Evolutionary conservation across 2,797 vertebrate genomes (phyloP).

Genomic region (Tachyglossus aculeatus): DNA sequence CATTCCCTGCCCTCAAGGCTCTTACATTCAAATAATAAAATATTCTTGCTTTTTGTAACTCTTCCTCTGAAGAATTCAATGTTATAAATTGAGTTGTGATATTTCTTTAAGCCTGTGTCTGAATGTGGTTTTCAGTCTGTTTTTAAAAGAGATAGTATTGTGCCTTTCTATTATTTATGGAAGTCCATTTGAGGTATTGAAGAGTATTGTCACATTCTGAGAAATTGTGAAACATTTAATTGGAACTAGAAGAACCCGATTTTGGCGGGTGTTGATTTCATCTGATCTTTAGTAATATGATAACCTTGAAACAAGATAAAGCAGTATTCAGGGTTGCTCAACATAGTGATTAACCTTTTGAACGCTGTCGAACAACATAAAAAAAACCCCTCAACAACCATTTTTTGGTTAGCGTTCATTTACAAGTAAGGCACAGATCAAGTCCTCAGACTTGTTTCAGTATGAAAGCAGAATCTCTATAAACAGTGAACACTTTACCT

Average conservation of each 20-base stretch:
- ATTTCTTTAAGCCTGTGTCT: no score
- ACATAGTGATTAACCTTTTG: neutral
- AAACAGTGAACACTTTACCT: no score
- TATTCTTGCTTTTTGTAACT: no score
- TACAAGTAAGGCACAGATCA: no score
- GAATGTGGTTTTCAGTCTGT: neutral
- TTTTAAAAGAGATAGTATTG: neutral
- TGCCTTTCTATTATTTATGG: neutral
- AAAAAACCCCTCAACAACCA: neutral
- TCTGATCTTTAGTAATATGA: neutral
- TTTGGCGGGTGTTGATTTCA: neutral
- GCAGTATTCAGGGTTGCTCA: neutral
- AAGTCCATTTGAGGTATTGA: neutral
- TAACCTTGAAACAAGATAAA: neutral
- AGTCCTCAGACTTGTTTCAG: no score
- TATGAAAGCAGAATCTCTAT: no score
- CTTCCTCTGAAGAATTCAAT: no score
- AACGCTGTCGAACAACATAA: neutral
- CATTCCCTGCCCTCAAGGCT: no score
- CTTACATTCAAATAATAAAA: no score
- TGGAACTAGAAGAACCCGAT: neutral
- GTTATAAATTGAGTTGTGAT: no score
- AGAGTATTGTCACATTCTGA: neutral
- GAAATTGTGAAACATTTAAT: neutral
- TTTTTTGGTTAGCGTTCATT: neutral